Base-by-base conservation (phyloP, 2,888 invertebrate genomes). In the Portevinia maculata region DNA sequence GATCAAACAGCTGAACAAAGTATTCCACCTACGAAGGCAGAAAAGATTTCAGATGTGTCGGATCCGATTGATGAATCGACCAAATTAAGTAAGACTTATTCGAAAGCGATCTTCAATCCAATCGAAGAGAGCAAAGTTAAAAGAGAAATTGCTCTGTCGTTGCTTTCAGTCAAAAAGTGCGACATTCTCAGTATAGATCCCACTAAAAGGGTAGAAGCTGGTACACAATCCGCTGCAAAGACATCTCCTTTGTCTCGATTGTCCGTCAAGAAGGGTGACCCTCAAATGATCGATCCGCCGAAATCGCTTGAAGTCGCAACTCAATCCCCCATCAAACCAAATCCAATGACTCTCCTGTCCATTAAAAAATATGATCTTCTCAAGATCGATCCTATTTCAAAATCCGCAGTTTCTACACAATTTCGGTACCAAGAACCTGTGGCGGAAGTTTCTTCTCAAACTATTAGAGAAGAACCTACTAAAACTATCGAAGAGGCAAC, bases 241-340 rank as follows among this genome's bases (percentile, higher is more conserved):
- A 50, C 62, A 0, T 62, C 83, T 5, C 71, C 78, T 0, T 15
- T 78, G 2, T 41, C 60, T 6, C 71, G 78, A 2, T 37, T 83
- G 4, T 73, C 78, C 4, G n/a, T 73, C 15, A 83, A 67, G 7
- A 83, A 71, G n/a, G 67, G 50, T 15, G 78, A 83, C 15, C 5
- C 41, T 13, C 83, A 83, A 39, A 65, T 11, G 3, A 71, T 83
- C 17, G 67, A 78, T 39, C 71, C 83, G 0, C 17, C 67, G 0
- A 50, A 67, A 5, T 62, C 11, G 21, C 13, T 17, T 9, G 67
- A 78, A 37, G 37, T 37, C 13, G 37, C 65, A n/a, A 78, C 78
- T 1, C 83, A 83, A 32, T 67, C 78, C 0, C 32, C 57, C 8
- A 1, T 50, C 6, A 76, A 78, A 21, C 78, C 62, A 0, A 62